Percentiles rank a stretch among this genome's conserved stretches.
Conservation (phyloP, 2,797 vertebrate genomes). For the Macroramphosus scolopax region DNA sequence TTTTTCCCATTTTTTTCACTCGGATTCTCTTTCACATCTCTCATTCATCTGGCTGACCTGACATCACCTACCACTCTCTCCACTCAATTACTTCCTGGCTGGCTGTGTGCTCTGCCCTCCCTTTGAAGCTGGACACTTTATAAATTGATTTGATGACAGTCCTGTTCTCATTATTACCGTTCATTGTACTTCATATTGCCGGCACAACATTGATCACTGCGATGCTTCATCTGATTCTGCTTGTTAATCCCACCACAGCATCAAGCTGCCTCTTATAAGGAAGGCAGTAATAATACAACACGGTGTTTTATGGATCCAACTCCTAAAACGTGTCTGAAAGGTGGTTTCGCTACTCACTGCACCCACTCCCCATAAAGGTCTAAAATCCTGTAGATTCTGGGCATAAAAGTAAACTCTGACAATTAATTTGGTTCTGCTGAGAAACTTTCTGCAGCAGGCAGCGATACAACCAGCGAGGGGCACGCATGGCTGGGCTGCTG, state of each 20-base stretch:
- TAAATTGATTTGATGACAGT: conserved; percentile 41
- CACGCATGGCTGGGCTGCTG: conserved; percentile 35
- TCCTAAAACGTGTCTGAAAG: too few species aligned
- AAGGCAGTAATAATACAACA: conserved; percentile 29
- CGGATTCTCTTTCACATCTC: conserved; percentile 32
- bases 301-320: too few species aligned
- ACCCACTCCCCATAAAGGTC: too few species aligned
- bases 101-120: conserved; percentile 23
- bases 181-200: conserved; percentile 23
- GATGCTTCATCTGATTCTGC: conserved; percentile 13
- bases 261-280: conserved; percentile 24
- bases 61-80: conserved; percentile 29
- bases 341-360: too few species aligned
- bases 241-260: conserved; percentile 30
- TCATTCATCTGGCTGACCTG: conserved; percentile 24
- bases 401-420: conserved; percentile 51
- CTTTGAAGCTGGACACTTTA: conserved; percentile 22
- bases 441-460: conserved; percentile 39
- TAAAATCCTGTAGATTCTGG: conserved; percentile 42
- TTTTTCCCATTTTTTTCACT: conserved; percentile 26
- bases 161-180: conserved; percentile 53
- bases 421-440: conserved; percentile 39
- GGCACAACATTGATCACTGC: conserved; percentile 39
- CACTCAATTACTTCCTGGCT: conserved; percentile 23
- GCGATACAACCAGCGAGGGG: conserved; percentile 21